Conservation (phyloP, 2,113 vertebrate genomes). For the Haliaeetus leucogaster region DNA sequence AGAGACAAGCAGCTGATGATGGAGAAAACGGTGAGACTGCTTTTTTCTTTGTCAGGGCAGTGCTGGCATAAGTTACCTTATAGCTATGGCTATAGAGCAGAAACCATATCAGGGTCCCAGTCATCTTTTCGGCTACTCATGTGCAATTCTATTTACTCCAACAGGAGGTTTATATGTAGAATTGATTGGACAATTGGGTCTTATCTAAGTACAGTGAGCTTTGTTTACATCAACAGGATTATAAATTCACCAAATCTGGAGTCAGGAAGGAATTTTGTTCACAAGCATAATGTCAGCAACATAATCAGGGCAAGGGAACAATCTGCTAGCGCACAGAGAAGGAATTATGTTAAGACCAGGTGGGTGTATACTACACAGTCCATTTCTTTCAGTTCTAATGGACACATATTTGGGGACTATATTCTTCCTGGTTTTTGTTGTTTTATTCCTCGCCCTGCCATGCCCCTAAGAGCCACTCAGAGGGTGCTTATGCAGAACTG, state of each 20-base stretch:
- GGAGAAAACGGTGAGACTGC: background rate
- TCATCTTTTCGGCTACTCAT: background rate
- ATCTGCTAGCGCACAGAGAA: background rate
- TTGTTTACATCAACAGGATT: constrained; percentile 32
- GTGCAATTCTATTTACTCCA: background rate
- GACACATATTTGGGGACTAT: background rate
- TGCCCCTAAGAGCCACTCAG: background rate
- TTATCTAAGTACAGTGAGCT: background rate
- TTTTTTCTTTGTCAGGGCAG: background rate
- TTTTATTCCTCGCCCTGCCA: background rate
- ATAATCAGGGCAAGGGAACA: background rate
- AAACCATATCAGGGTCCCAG: background rate
- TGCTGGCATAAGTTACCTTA: background rate
- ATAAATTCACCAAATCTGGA: constrained; percentile 22
- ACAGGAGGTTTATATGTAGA: background rate
- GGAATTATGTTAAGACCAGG: background rate
- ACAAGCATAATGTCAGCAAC: constrained; percentile 3
- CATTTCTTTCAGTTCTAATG: background rate
- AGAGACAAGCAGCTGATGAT: background rate
- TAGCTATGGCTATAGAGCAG: background rate
- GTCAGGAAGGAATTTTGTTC: constrained; percentile 24
- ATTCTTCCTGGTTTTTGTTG: background rate
- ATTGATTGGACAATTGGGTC: background rate
- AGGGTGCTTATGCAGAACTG: background rate
- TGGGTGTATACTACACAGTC: background rate